Conservation (phyloP, 1,140 invertebrate genomes). For the Coenobita brevimanus region DNA sequence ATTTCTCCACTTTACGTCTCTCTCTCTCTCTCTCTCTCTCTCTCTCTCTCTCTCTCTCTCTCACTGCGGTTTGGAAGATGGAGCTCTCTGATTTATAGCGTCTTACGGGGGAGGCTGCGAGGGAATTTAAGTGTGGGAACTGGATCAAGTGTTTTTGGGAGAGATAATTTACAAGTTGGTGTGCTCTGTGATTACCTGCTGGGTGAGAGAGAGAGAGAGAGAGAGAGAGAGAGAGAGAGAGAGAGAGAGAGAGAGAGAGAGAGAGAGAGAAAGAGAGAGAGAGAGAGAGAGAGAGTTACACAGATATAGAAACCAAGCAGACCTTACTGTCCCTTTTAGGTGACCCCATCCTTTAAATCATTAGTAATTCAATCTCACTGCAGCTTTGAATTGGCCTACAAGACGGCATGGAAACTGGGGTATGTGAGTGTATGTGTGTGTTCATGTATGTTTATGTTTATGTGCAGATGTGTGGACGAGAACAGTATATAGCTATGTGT, state of each 20-base stretch:
- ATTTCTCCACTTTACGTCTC: no score
- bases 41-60: not conserved
- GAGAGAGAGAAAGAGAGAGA: not conserved
- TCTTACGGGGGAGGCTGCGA: constrained; percentile 5
- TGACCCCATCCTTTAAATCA: no score
- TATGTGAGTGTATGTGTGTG: no score
- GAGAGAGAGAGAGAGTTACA: not conserved
- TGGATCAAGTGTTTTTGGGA: constrained; percentile 48
- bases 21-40: not conserved
- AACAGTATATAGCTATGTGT: no score
- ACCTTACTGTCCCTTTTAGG: no score
- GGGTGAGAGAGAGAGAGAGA: constrained; percentile 5
- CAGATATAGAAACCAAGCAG: no score
- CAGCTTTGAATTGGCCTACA: no score
- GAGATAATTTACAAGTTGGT: constrained; percentile 52
- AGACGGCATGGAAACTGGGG: no score
- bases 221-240: constrained; percentile 32
- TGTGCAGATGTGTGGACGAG: no score
- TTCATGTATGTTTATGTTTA: no score
- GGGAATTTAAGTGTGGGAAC: constrained; percentile 56
- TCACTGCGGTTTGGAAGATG: not conserved
- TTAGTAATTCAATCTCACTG: no score
- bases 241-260: constrained; percentile 23
- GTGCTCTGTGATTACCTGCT: constrained; percentile 23
- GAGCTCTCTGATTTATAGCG: constrained; percentile 43